Evolutionary conservation across 2,888 invertebrate genomes (phyloP).

Genomic region (Chrysina gloriosa): DNA sequence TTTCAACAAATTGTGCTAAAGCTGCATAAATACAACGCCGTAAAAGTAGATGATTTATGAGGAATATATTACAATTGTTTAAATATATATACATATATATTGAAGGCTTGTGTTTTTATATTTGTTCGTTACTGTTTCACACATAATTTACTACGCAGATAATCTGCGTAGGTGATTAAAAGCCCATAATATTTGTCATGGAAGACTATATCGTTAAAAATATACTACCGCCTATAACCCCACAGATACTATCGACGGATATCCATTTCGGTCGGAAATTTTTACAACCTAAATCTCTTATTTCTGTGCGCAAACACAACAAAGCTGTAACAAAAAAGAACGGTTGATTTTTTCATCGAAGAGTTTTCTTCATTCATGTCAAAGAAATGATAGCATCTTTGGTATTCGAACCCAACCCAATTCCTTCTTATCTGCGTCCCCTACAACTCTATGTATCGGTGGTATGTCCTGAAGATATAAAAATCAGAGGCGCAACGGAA

Average conservation of each 20-base stretch:
- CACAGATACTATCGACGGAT: conserved; percentile 12
- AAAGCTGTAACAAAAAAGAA: conserved; percentile 17
- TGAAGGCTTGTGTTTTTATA: neutral
- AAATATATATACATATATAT: no score
- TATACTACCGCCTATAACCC: conserved; percentile 23
- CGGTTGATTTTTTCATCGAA: conserved; percentile 18
- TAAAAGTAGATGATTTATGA: no score
- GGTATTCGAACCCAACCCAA: conserved; percentile 53
- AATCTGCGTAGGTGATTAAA: conserved; percentile 20
- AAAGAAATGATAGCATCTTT: conserved; percentile 47
- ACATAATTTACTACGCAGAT: neutral
- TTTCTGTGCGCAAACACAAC: conserved; percentile 27
- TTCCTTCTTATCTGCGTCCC: conserved; percentile 45
- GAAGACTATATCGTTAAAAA: conserved; percentile 9
- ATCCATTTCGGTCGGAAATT: conserved; percentile 26
- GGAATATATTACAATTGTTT: no score
- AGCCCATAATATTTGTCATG: conserved; percentile 31
- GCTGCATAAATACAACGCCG: no score
- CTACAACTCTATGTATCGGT: conserved; percentile 51
- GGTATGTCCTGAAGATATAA: conserved; percentile 36
- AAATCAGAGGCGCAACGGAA: conserved; percentile 38
- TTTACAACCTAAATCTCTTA: conserved; percentile 36
- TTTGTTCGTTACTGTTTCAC: neutral
- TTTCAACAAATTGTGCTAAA: no score
- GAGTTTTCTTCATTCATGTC: conserved; percentile 50